Percentiles rank a stretch among this genome's conserved stretches.
Conservation (phyloP, 2,888 invertebrate species). For the Craniophora ligustri region DNA sequence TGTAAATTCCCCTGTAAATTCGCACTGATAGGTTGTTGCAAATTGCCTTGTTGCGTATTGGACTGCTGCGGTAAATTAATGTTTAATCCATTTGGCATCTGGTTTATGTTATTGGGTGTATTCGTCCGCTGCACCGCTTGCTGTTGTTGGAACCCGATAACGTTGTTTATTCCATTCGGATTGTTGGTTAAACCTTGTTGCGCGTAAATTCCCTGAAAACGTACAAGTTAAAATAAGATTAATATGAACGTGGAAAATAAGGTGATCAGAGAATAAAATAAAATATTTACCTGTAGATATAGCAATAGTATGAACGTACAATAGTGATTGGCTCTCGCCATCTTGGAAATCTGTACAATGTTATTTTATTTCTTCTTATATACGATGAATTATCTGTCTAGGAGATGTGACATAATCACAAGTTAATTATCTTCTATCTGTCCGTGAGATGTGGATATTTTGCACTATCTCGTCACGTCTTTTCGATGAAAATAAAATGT, state of each 20-base stretch:
- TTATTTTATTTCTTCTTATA: constrained; percentile 63
- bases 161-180: constrained; percentile 53
- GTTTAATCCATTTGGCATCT: constrained; percentile 40
- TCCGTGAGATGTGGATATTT: constrained; percentile 40
- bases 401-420: constrained; percentile 60
- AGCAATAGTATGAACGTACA: constrained; percentile 63
- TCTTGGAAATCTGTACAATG: constrained; percentile 69
- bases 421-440: constrained; percentile 65
- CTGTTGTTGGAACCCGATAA: constrained; percentile 46
- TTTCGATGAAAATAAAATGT: constrained; percentile 45
- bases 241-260: constrained; percentile 9
- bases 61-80: constrained; percentile 39
- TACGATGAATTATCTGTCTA: constrained; percentile 67
- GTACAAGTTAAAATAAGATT: constrained; percentile 8
- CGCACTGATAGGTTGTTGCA: constrained; percentile 40
- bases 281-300: constrained; percentile 58
- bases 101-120: constrained; percentile 45
- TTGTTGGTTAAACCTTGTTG: constrained; percentile 56
- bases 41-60: constrained; percentile 40
- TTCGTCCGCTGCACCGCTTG: constrained; percentile 28
- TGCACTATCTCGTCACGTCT: constrained; percentile 60
- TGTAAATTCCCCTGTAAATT: constrained; percentile 54
- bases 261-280: constrained; percentile 9
- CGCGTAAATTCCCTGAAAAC: constrained; percentile 58
- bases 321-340: constrained; percentile 66